Conservation (phyloP, 1,140 invertebrate genomes). For the Probaryconus sp. region DNA sequence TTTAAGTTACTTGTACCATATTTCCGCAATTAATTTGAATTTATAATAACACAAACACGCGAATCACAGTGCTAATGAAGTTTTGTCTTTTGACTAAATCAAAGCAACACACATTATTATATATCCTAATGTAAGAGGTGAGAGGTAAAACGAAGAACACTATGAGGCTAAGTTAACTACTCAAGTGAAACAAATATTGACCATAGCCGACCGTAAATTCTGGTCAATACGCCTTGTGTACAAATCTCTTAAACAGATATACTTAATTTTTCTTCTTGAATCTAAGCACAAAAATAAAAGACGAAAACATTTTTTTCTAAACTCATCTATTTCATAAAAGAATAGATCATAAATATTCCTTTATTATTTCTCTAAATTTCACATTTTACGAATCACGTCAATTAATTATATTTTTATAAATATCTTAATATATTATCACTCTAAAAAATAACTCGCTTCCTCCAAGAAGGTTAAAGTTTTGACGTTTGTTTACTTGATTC, state of each 20-base stretch:
- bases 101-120: conserved; percentile 38
- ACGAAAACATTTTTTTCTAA: no score
- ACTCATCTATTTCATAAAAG: no score
- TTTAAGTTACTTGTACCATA: conserved; percentile 3
- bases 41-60: conserved; percentile 24
- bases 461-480: no score
- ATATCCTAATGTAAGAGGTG: conserved; percentile 35
- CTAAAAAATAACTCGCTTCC: no score
- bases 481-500: no score
- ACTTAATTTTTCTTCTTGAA: no score
- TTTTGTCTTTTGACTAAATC: conserved; percentile 50
- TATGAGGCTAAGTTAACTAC: conserved; percentile 53
- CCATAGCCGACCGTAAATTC: conserved; percentile 69
- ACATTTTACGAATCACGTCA: no score
- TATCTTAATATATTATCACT: no score
- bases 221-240: conserved; percentile 65
- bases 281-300: no score
- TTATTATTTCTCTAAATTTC: no score
- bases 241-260: conserved; percentile 72
- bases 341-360: no score
- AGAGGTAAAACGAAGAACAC: conserved; percentile 42
- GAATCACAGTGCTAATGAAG: conserved; percentile 28
- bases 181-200: conserved; percentile 73
- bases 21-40: conserved; percentile 31
- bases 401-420: no score